Conservation (phyloP, 1,140 invertebrate species). For the Bombus pyrosoma region DNA sequence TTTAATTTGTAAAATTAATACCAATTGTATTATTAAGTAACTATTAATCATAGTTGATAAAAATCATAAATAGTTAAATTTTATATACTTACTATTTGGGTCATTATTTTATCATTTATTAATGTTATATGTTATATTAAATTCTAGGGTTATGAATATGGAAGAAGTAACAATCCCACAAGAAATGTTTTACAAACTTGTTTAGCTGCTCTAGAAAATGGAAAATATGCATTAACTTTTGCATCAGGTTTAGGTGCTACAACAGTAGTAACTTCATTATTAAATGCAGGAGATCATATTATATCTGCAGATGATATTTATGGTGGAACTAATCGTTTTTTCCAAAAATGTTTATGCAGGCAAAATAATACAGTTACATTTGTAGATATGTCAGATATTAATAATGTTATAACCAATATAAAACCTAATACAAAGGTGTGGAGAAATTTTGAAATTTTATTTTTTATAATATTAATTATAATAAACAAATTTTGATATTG, state of each 20-base stretch:
- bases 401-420: constrained; percentile 87
- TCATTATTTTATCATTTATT: constrained; percentile 50
- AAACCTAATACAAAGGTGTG: constrained; percentile 93
- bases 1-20: background rate
- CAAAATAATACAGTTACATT: constrained; percentile 90
- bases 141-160: constrained; percentile 94
- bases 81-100: background rate
- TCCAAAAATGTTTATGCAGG: constrained; percentile 85
- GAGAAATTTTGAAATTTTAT: constrained; percentile 1
- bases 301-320: constrained; percentile 97
- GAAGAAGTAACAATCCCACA: constrained; percentile 97
- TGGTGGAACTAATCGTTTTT: constrained; percentile 92
- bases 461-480: background rate
- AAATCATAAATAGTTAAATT: background rate
- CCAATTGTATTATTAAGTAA: background rate
- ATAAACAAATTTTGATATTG: background rate
- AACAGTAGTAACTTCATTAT: constrained; percentile 88
- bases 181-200: constrained; percentile 94
- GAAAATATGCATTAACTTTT: constrained; percentile 93
- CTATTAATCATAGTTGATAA: background rate
- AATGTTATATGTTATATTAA: too few relatives aligned
- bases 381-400: constrained; percentile 90
- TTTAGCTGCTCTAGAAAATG: constrained; percentile 94
- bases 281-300: constrained; percentile 95
- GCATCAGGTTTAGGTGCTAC: constrained; percentile 95